Base-by-base conservation (phyloP, 2,888 invertebrate species). In the Drosophila limbata region DNA sequence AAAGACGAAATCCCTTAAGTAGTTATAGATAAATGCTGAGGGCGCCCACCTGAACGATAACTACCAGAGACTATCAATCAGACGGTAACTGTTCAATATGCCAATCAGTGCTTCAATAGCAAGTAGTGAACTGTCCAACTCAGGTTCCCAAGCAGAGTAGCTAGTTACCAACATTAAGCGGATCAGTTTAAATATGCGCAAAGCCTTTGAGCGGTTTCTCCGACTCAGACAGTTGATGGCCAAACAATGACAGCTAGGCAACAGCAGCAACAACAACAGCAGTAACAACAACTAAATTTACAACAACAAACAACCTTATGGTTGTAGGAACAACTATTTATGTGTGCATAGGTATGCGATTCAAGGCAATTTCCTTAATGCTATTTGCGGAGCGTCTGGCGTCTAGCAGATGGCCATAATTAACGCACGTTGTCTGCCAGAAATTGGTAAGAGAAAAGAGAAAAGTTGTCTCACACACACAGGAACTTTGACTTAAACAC, bases 321-420 rank as follows among this genome's bases (percentile, higher is more conserved):
- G 40, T 10, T 42, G 55, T 31, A 9, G 44, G 31, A 64, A 63
- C 47, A 73, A 77, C 79, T 69, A 86, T 86, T 86, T 77, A 62
- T 61, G 74, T 71, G 47, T 74, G 64, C 72, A 69, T 76, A 88
- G 83, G 79, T 87, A 84, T 84, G 85, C 67, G 81, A 75, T 82
- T 78, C 70, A 47, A 74, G 88, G 78, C 84, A 88, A 85, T 85
- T 86, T 86, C 76, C 88, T 78, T 86, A 84, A 85, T 85, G 84
- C 84, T 79, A 80, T 85, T 84, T 80, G 76, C 62, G 78, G 56
- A 78, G 76, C 69, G 76, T 76, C 76, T 76, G 74, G 76, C 65
- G 67, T 82, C 81, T 68, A 51, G 47, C 79, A 83, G 79, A 85
- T 88, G 88, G 84, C 83, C 76, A 85, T 88, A 85, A 85, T 85